A percentile compares a stretch with the other conserved stretches of the same genome.
These are phyloP conservation scores for Ormyrus thymus DNA, from an alignment of 2,888 invertebrate genomes.

Conservation along the genomic window DNA sequence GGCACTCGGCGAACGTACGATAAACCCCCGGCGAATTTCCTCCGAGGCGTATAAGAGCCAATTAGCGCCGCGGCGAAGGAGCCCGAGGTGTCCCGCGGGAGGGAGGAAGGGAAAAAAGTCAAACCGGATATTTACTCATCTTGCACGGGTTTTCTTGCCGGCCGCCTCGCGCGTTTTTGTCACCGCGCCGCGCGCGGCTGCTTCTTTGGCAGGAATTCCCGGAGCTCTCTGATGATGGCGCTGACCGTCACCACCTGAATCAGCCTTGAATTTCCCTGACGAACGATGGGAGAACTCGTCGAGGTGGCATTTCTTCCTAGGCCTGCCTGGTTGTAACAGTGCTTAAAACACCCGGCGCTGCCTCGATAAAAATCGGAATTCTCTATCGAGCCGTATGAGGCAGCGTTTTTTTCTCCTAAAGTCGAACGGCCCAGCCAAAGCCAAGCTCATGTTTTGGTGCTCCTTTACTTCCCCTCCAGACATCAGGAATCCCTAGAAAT, in stretches of 20 bases:
- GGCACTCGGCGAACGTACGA: neutral
- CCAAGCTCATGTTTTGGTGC: too few species aligned
- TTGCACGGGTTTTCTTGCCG: conserved; percentile 22
- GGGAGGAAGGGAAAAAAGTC: conserved; percentile 3
- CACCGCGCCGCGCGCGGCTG: neutral
- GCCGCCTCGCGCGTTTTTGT: too few species aligned
- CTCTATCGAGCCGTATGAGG: too few species aligned
- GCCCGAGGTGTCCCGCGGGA: neutral
- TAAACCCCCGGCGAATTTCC: conserved; percentile 42
- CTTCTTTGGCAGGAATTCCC: conserved; percentile 33
- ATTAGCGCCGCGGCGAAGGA: conserved; percentile 14
- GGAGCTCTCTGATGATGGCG: neutral
- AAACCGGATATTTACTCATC: conserved; percentile 38
- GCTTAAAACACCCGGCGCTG: too few species aligned
- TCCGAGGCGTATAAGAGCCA: conserved; percentile 37
- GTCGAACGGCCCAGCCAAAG: too few species aligned
- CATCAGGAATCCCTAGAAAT: too few species aligned
- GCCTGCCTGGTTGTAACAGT: too few species aligned
- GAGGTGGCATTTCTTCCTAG: too few species aligned
- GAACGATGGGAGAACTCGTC: neutral
- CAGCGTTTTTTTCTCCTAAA: too few species aligned
- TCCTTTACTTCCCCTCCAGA: too few species aligned
- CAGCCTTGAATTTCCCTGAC: conserved; percentile 38
- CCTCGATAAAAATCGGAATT: too few species aligned
- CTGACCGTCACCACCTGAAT: conserved; percentile 26